A percentile compares a stretch with the other conserved stretches of the same genome.
Conservation (phyloP, 2,113 vertebrate genomes). For the Mesoclemmys tuberculata region DNA sequence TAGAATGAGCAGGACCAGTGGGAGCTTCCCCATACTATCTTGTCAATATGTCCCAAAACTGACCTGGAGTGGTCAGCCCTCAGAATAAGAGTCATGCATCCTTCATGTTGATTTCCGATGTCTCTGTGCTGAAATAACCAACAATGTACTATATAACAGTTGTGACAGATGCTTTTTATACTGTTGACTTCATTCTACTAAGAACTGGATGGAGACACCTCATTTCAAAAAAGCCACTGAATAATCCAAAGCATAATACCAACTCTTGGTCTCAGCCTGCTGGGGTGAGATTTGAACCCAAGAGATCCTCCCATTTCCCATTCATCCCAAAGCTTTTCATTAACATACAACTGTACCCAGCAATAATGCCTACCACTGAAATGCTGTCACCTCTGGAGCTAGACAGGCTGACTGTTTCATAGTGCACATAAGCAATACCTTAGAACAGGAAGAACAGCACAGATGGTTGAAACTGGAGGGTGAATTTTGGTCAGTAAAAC, state of each 20-base stretch:
- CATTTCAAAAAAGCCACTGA: neutral
- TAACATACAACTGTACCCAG: neutral
- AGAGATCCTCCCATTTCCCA: neutral
- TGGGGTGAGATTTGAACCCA: neutral
- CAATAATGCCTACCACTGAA: neutral
- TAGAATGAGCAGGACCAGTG: neutral
- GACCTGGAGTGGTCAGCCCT: neutral
- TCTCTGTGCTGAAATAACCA: neutral
- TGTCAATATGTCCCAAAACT: neutral
- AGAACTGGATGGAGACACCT: neutral
- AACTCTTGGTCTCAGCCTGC: neutral
- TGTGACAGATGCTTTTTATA: neutral
- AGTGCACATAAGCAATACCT: neutral
- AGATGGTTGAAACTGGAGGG: neutral
- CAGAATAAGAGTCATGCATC: neutral
- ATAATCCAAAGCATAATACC: neutral
- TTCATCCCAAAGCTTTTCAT: neutral
- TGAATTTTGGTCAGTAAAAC: neutral
- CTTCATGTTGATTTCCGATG: neutral
- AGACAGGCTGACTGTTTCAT: neutral
- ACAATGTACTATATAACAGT: neutral
- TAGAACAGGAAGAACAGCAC: neutral
- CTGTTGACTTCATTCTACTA: neutral
- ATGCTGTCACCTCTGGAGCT: neutral
- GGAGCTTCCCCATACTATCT: neutral